Evolutionary conservation across 2,797 vertebrate species (phyloP).

Genomic region (Rhyacichthys aspro): DNA sequence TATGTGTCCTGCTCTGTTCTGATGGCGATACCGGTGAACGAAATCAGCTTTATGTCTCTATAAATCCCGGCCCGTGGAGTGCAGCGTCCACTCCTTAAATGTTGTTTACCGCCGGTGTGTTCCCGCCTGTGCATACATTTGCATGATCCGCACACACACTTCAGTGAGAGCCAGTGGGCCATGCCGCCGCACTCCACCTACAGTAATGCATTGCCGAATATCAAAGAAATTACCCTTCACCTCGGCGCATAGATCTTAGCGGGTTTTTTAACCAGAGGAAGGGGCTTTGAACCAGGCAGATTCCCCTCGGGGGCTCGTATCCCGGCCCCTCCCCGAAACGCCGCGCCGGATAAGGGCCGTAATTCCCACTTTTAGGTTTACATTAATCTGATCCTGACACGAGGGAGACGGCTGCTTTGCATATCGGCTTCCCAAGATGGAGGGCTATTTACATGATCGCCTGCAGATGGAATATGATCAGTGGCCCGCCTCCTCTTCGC

Average conservation of each 20-base stretch:
- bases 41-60: no score
- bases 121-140: conserved; percentile 44
- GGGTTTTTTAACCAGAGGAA: conserved; percentile 81
- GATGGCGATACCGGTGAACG: no score
- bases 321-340: conserved; percentile 76
- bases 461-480: conserved; percentile 85
- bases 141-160: conserved; percentile 46
- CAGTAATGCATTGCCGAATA: conserved; percentile 77
- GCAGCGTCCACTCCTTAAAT: conserved; percentile 21
- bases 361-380: conserved; percentile 89
- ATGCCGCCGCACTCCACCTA: conserved; percentile 66
- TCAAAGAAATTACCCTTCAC: conserved; percentile 86
- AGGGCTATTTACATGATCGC: conserved; percentile 85
- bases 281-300: conserved; percentile 82
- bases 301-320: conserved; percentile 34
- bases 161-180: conserved; percentile 52
- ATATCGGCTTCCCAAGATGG: conserved; percentile 84
- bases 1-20: no score
- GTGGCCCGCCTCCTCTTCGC: conserved; percentile 73
- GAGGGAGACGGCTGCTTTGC: conserved; percentile 85
- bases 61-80: conserved; percentile 14
- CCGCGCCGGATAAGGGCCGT: conserved; percentile 82
- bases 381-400: conserved; percentile 88
- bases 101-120: conserved; percentile 43
- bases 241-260: conserved; percentile 79